phyloP scores from a whole-genome alignment of 2,888 invertebrate species.

The Sminthurinus aureus region DNA sequence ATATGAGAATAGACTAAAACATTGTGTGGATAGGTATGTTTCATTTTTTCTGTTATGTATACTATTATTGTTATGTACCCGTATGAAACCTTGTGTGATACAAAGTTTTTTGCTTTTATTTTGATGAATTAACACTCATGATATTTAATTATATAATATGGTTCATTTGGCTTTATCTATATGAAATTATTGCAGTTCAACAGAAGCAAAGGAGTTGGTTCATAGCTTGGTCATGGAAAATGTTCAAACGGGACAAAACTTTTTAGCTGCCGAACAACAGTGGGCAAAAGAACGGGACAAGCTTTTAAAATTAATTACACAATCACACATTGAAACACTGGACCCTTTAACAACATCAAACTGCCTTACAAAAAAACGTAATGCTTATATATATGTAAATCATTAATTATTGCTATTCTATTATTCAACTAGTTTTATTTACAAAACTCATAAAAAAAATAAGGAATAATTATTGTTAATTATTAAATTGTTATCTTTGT shows the following conservation, averaged over 20 bases:
- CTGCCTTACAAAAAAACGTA: slow-evolving; percentile 27
- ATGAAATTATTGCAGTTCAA: background rate
- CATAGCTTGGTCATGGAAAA: slow-evolving; percentile 40
- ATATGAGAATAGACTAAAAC: slow-evolving; percentile 23
- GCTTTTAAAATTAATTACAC: slow-evolving; percentile 25
- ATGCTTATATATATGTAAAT: background rate
- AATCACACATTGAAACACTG: slow-evolving; percentile 12
- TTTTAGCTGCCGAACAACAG: slow-evolving; percentile 34
- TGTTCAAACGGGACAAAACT: slow-evolving; percentile 37
- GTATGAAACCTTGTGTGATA: background rate
- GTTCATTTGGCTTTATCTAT: background rate
- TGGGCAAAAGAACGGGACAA: slow-evolving; percentile 37
- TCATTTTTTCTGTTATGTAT: background rate
- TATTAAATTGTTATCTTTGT: no score
- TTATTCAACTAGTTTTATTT: background rate
- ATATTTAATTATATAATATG: background rate
- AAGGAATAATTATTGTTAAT: no score
- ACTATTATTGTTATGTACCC: background rate
- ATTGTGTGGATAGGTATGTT: slow-evolving; percentile 19
- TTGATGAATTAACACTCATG: no score
- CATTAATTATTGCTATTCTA: no score
- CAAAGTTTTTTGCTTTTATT: no score
- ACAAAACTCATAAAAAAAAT: background rate
- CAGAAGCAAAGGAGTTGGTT: slow-evolving; percentile 33
- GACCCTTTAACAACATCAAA: slow-evolving; percentile 14